These are phyloP conservation scores for Fragum fragum DNA, from an alignment of 2,888 invertebrate species.

Conservation along the genomic window DNA sequence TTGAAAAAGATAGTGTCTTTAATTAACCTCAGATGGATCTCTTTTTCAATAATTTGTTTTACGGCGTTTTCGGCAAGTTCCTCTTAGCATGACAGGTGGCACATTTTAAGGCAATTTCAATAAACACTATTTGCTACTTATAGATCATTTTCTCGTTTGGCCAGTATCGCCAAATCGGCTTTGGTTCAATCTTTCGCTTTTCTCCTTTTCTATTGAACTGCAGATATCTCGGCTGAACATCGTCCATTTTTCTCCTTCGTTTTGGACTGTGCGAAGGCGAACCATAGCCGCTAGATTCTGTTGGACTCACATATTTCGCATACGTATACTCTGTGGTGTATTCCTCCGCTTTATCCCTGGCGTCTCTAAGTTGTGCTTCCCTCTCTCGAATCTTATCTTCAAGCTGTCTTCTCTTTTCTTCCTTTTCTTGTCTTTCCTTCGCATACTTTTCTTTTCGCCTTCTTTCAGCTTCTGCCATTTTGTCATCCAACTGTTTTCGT, in stretches of 20 bases:
- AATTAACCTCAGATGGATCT: too few relatives aligned
- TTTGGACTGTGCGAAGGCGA: conserved; percentile 8
- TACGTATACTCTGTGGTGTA: not conserved
- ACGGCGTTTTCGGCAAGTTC: too few relatives aligned
- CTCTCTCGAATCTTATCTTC: conserved; percentile 1
- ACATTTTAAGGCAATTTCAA: too few relatives aligned
- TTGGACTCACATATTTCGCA: too few relatives aligned
- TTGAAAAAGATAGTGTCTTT: too few relatives aligned
- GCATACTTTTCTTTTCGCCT: not conserved
- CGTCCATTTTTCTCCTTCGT: not conserved
- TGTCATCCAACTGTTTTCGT: not conserved
- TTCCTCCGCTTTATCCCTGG: not conserved
- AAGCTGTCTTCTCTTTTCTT: conserved; percentile 12
- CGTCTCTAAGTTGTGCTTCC: not conserved
- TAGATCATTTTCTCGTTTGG: not conserved
- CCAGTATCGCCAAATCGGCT: conserved; percentile 11
- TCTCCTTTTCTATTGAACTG: not conserved
- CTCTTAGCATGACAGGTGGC: too few relatives aligned
- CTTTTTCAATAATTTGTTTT: too few relatives aligned
- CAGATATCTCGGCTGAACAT: conserved; percentile 2
- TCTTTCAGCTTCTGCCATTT: not conserved
- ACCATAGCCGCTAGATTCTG: not conserved
- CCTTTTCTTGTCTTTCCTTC: not conserved
- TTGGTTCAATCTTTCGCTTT: not conserved
- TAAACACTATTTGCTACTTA: too few relatives aligned